Percentiles rank a stretch among this genome's conserved stretches.
These are phyloP conservation scores for Petroica traversi DNA, from an alignment of 2,113 vertebrate genomes.

Conservation along the genomic window DNA sequence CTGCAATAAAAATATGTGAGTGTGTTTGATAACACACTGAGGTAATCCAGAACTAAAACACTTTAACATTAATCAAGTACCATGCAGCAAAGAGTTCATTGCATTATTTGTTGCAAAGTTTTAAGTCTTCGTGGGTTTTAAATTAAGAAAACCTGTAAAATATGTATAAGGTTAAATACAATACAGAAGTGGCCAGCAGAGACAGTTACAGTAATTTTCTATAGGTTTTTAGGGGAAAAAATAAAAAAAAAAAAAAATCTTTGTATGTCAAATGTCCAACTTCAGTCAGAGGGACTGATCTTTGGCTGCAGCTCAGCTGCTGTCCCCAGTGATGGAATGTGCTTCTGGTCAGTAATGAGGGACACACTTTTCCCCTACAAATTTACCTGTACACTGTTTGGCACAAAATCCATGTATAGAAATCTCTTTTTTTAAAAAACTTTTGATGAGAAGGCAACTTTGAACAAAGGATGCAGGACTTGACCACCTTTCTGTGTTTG, in stretches of 20 bases:
- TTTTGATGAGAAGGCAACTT: background rate
- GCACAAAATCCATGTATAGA: background rate
- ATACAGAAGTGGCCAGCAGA: background rate
- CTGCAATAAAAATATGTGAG: background rate
- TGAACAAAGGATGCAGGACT: background rate
- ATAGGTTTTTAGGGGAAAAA: background rate
- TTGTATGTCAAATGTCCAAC: background rate
- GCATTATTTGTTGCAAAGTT: background rate
- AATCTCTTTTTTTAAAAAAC: background rate
- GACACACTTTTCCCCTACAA: background rate
- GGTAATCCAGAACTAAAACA: background rate
- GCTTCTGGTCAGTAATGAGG: background rate
- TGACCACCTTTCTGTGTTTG: background rate
- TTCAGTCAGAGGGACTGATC: background rate
- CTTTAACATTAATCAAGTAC: constrained; percentile 31
- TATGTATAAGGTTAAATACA: background rate
- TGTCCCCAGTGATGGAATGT: background rate
- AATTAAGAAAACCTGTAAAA: background rate
- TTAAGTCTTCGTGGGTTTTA: background rate
- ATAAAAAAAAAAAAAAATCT: background rate
- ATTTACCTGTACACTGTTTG: background rate
- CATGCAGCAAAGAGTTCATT: background rate
- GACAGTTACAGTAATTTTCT: background rate
- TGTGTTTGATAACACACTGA: background rate
- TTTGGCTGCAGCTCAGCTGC: background rate